Base-by-base conservation (phyloP, 2,888 invertebrate genomes). In the Sinhomidia bicolor region DNA sequence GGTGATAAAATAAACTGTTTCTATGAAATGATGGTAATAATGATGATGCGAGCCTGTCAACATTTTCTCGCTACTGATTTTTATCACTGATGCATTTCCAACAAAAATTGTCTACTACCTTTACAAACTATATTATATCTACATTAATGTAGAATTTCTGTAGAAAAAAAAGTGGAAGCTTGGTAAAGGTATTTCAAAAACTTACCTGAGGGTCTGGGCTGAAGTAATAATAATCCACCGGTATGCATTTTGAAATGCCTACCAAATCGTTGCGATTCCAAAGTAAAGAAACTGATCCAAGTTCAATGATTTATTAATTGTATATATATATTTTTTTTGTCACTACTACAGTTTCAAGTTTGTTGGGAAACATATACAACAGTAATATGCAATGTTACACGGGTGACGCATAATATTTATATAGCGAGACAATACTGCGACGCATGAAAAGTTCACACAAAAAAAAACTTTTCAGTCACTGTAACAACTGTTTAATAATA, bases 201-300 rank as follows among this genome's bases (percentile, higher is more conserved):
- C 89, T 91, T 90, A 92, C 92, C 92, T 88, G 88, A 88, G 86
- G 90, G 86, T 84, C 92, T 90, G 41, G 92, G 91, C 81, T 92
- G 92, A 79, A 92, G 90, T 83, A 92, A 89, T 68, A 92, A 85
- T 86, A 92, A 90, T 92, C 92, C 92, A 85, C 92, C 92, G 86
- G 92, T 92, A 91, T 92, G 92, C 92, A 92, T 92, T 78, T 74
- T 91, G 78, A 76, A 74, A 88, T 88, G 88, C 88, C 62, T 65
- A 88, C 88, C 88, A 88, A 83, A 20, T 44, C 44, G 62, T 62
- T 80, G 54, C 17, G 20, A 68, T 36, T 68, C 36, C 51, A 17
- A 79, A 54, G 57, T 57, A 29, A 9, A 54, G 29, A 26, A n/a
- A 51, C 47, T 51, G 44, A 74, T 84, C 44, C 54, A 71, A 51